Base-by-base conservation (phyloP, 2,888 invertebrate species). In the Ochropacha duplaris region DNA sequence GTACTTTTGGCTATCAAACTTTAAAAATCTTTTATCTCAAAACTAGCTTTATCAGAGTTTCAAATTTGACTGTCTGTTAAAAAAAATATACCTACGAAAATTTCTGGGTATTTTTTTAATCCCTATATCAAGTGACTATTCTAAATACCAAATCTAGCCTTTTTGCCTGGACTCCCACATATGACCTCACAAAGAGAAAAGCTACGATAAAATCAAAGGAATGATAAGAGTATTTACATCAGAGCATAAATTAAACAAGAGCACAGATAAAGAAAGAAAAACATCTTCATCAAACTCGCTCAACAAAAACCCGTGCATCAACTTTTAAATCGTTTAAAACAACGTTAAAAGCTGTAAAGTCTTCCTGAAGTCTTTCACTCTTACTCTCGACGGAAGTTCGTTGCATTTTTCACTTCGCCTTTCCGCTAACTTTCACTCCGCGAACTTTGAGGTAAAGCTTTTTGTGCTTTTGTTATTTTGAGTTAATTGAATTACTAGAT, bases 401-500 rank as follows among this genome's bases (percentile, higher is more conserved):
- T 74, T 86, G 86, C 87, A 91, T 91, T 92, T 92, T 92, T 92
- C 89, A 87, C 85, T 77, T 71, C 78, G 72, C 76, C 70, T 74
- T 71, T 70, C 66, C 67, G 62, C 61, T 58, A 72, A 88, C 90
- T 90, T 90, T 90, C 87, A 72, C 87, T 81, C 58, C 44, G 60
- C 51, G 60, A 84, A 89, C 76, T 88, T 88, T 78, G 61, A 78
- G 79, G 81, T 79, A 81, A 76, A 64, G 66, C 65, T 65, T 66
- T 65, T 61, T 57, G 61, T 61, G 65, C 62, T 68, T 66, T 71
- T 72, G 71, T 69, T 64, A 61, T 36, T 9, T 8, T 19, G 19
- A 19, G 19, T 44, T 19, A 1, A 31, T 31, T 11, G 12, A 31
- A 31, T 31, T 1, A 2, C 28, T 28, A 28, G 28, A 9, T 28